Evolutionary conservation across 2,888 invertebrate genomes (phyloP), one percentile per base, ranked within the genome.

Genomic region (Acleris laterana): DNA sequence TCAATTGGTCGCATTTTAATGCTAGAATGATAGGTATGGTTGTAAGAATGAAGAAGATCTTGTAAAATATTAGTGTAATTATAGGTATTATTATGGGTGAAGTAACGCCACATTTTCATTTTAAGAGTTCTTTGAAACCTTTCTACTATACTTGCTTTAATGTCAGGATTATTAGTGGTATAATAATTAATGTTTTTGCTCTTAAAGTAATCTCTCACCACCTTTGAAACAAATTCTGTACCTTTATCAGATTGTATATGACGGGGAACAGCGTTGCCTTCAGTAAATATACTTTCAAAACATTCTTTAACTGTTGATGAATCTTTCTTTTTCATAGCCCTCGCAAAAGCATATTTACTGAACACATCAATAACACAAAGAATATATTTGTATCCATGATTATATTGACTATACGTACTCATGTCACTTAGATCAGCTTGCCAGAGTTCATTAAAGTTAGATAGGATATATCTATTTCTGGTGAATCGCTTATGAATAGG

Each of bases 121-220:
- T 76, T 73, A 1, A 76, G 60, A 50, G 75, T 76, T 69, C 72
- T 70, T 62, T 74, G 73, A 71, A 76, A 73, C 66, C 73, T 66
- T 58, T 76, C 72, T 5, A 74, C 74, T 55, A 73, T 68, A 28
- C 75, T 73, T 6, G 71, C 72, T 65, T 74, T 75, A 49, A 74
- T 74, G 58, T 73, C 74, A 16, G 74, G 72, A 52, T 73, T 73
- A 44, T 76, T 76, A 11, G 72, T 74, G 5, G 68, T 71, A 46
- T 69, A 70, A 32, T 70, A 72, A 63, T 70, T 72, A 56, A 68
- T 68, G 49, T 70, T 68, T 61, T 69, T 71, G 19, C 20, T 60
- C 28, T 28, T 28, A 28, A 28, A 28, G 4, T 6, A 28, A 28
- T 49, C 20, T 44, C 52, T 51, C n/a, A 70, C 68, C 56, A 69